phyloP scores from a whole-genome alignment of 2,888 invertebrate genomes.

The Acronicta leporina region DNA sequence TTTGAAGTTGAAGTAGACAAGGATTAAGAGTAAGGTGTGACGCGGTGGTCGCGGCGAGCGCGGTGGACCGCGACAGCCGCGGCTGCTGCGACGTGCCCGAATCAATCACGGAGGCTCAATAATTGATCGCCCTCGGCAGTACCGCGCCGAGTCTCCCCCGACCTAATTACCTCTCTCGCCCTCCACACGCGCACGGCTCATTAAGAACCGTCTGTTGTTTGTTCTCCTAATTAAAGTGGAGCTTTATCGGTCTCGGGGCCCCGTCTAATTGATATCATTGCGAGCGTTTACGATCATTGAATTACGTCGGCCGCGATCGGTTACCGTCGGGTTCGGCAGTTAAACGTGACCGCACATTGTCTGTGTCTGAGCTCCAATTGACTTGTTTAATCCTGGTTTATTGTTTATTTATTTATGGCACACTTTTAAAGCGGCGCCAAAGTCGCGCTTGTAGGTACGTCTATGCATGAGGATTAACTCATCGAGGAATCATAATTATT shows the following conservation, averaged over 20 bases:
- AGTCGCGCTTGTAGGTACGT: constrained; percentile 18
- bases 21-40: constrained; percentile 65
- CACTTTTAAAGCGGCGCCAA: constrained; percentile 49
- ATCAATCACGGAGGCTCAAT: constrained; percentile 85
- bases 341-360: constrained; percentile 87
- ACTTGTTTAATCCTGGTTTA: constrained; percentile 86
- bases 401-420: constrained; percentile 84
- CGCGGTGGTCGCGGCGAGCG: constrained; percentile 48
- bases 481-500: not conserved
- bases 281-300: constrained; percentile 88
- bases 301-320: constrained; percentile 84
- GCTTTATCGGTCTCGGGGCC: constrained; percentile 85
- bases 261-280: constrained; percentile 88
- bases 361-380: constrained; percentile 81
- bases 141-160: constrained; percentile 71
- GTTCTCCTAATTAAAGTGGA: constrained; percentile 88
- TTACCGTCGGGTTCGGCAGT: constrained; percentile 81
- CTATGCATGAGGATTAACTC: not conserved
- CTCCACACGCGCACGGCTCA: constrained; percentile 86
- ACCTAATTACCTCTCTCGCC: constrained; percentile 85
- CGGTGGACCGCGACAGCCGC: constrained; percentile 51
- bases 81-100: constrained; percentile 62
- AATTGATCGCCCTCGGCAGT: constrained; percentile 80
- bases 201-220: constrained; percentile 88
- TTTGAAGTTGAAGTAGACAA: constrained; percentile 51